A percentile compares a stretch with the other conserved stretches of the same genome.
Conservation (phyloP, 2,888 invertebrate genomes). For the Neria commutata region DNA sequence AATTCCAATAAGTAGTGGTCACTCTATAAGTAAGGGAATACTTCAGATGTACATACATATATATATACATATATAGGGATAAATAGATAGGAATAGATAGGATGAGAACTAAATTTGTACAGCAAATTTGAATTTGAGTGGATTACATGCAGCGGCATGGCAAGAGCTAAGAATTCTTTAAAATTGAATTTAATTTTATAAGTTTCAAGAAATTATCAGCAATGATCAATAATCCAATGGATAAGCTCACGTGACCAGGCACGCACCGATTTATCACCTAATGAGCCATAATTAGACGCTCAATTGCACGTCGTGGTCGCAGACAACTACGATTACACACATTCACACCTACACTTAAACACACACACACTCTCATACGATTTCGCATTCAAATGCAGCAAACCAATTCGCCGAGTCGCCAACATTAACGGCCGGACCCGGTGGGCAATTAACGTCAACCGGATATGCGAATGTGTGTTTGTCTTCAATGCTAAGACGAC, state of each 20-base stretch:
- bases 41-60: too few relatives aligned
- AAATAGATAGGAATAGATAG: too few relatives aligned
- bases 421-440: slow-evolving; percentile 52
- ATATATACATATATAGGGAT: too few relatives aligned
- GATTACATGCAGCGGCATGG: too few relatives aligned
- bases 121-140: too few relatives aligned
- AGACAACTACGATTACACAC: neutral
- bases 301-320: neutral
- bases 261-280: neutral
- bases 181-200: too few relatives aligned
- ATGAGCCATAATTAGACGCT: slow-evolving; percentile 1
- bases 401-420: slow-evolving; percentile 50
- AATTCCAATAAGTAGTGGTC: too few relatives aligned
- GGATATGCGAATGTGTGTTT: slow-evolving; percentile 15
- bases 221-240: too few relatives aligned
- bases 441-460: slow-evolving; percentile 51
- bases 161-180: too few relatives aligned
- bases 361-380: neutral
- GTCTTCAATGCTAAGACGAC: slow-evolving; percentile 2
- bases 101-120: too few relatives aligned
- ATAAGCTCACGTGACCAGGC: neutral
- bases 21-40: too few relatives aligned
- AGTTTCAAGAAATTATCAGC: too few relatives aligned
- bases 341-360: neutral
- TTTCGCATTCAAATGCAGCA: slow-evolving; percentile 31